phyloP scores from a whole-genome alignment of 2,888 invertebrate genomes.

The Chouioia cunea region DNA sequence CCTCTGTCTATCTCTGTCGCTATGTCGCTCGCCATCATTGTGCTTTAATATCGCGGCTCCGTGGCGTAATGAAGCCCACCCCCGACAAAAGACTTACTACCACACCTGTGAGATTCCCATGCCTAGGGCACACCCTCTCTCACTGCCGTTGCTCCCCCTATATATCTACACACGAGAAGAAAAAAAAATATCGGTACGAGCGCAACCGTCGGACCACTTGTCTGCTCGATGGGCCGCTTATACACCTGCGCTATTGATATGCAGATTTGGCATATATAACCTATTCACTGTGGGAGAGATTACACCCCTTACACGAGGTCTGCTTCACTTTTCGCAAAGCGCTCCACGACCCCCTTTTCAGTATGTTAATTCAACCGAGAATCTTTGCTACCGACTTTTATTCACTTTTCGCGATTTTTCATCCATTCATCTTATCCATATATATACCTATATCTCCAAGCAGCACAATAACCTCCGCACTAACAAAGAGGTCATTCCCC shows the following conservation, averaged over 20 bases:
- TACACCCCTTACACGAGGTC: constrained; percentile 17
- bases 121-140: constrained; percentile 37
- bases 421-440: constrained; percentile 11
- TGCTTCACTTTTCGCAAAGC: too few species aligned
- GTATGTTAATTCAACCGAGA: constrained; percentile 46
- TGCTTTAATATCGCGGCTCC: constrained; percentile 64
- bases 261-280: constrained; percentile 33
- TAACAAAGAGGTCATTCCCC: constrained; percentile 29
- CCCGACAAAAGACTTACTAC: constrained; percentile 42
- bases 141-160: constrained; percentile 57
- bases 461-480: constrained; percentile 37
- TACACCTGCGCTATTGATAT: constrained; percentile 61
- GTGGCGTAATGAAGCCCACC: constrained; percentile 46
- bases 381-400: constrained; percentile 38
- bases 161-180: constrained; percentile 49
- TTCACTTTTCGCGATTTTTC: constrained; percentile 46
- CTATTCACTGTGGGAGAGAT: constrained; percentile 47
- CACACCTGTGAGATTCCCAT: constrained; percentile 68
- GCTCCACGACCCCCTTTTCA: constrained; percentile 1
- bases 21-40: constrained; percentile 53
- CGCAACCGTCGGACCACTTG: constrained; percentile 48
- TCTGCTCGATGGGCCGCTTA: constrained; percentile 60
- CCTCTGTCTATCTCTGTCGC: constrained; percentile 28
- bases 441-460: too few species aligned
- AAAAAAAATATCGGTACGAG: constrained; percentile 30